phyloP scores from a whole-genome alignment of 2,113 vertebrate species.

The Hemibagrus wyckioides region DNA sequence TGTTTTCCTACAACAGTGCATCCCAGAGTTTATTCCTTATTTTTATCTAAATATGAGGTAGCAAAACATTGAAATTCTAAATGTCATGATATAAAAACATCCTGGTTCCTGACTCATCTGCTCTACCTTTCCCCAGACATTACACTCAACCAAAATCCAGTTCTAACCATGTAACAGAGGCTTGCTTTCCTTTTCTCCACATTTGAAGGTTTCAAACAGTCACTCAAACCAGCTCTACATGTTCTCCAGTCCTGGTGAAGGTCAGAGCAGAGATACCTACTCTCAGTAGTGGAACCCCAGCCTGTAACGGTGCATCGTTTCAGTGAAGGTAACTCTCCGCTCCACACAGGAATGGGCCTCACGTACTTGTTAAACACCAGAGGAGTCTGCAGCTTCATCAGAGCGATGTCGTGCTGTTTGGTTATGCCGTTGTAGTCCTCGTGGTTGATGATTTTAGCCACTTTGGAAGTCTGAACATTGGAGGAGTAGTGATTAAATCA shows the following conservation, averaged over 20 bases:
- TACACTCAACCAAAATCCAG: not conserved
- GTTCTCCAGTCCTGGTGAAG: not conserved
- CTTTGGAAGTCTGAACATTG: slow-evolving; percentile 49
- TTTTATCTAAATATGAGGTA: no score
- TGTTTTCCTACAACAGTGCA: no score
- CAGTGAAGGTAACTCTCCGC: not conserved
- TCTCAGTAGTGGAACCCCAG: slow-evolving; percentile 72
- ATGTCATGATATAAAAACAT: not conserved
- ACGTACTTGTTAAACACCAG: slow-evolving; percentile 63
- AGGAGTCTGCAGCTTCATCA: slow-evolving; percentile 64
- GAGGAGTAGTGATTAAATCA: not conserved
- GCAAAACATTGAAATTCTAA: not conserved
- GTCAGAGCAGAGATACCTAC: slow-evolving; percentile 49
- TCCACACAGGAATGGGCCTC: slow-evolving; percentile 66
- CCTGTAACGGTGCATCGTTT: slow-evolving; percentile 69
- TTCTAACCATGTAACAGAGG: not conserved
- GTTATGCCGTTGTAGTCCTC: slow-evolving; percentile 55
- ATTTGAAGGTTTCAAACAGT: not conserved
- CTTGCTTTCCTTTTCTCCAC: not conserved
- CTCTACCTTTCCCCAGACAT: not conserved
- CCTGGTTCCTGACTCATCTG: not conserved
- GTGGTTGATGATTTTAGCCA: slow-evolving; percentile 61
- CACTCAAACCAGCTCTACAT: not conserved
- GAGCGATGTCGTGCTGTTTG: slow-evolving; percentile 66
- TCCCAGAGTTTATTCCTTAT: no score